Evolutionary conservation across 2,113 vertebrate genomes (phyloP), one percentile per base, ranked within the genome.

Genomic region (Ciconia boyciana): DNA sequence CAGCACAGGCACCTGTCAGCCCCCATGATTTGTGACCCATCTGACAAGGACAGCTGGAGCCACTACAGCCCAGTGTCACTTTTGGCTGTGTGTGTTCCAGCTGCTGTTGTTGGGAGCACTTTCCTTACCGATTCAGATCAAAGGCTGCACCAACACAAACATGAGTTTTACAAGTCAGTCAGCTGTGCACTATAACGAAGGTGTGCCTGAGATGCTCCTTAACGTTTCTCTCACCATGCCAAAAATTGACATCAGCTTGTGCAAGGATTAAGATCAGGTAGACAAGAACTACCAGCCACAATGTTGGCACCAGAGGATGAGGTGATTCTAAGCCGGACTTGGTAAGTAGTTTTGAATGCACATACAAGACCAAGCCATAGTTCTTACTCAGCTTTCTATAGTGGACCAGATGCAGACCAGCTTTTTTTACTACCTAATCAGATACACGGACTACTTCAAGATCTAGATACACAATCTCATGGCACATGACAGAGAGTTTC

Each of bases 1-100:
- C 84, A 75, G 97, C 49, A 54, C 93, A 81, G 94, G 94, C 98
- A 98, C 97, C 98, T 98, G 98, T 96, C 97, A 86, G 92, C 55
- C 75, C 81, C 91, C 10, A 1, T 93, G 94, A 97, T 97, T 94
- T 97, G 94, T 96, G 86, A 94, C 72, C 81, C 93, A 32, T 93
- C 46, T 94, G 95, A 93, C 94, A 88, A 39, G 77, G 91, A 31
- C 0, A 18, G 83, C 62, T 17, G 6, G 39, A 78, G 76, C 48
- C 13, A 5, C 93, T 79, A 93, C 91, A 95, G 92, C 92, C 94
- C 28, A 16, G 70, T 95, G 96, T 96, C 87, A 87, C 94, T 94
- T 61, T 28, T 93, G 94, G 78, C 96, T 96, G 81, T 97, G 95
- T 97, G 97, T 96, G 93, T 97, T 97, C 94, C 95, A 89, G 90